phyloP scores from a whole-genome alignment of 2,888 invertebrate species.

The Leucophenga montana region DNA sequence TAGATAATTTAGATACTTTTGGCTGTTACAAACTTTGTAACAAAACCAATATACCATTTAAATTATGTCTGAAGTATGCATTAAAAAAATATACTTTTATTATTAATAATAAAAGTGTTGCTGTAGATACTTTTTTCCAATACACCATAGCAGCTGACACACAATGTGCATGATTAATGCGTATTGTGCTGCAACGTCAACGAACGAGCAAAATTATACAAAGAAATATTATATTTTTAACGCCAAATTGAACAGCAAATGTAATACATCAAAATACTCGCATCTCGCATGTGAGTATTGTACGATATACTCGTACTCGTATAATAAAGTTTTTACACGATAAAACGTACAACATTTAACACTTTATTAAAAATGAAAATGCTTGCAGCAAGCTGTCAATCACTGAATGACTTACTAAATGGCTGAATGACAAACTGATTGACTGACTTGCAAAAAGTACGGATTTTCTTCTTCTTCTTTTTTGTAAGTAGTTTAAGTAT shows the following conservation, averaged over 20 bases:
- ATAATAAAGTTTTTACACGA: too few species aligned
- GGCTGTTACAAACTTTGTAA: not conserved
- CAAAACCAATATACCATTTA: not conserved
- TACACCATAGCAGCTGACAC: not conserved
- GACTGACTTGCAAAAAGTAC: too few species aligned
- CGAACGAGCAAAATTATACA: not conserved
- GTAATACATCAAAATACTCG: conserved; percentile 10
- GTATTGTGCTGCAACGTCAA: not conserved
- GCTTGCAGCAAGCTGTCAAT: conserved; percentile 1
- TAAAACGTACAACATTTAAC: not conserved
- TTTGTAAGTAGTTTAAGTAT: too few species aligned
- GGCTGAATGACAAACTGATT: too few species aligned
- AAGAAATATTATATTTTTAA: conserved; percentile 5
- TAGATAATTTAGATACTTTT: too few species aligned
- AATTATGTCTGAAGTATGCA: not conserved
- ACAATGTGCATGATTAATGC: conserved; percentile 23
- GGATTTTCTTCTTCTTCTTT: too few species aligned
- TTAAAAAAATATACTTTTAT: not conserved
- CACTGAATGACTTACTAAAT: not conserved
- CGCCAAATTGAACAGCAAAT: not conserved
- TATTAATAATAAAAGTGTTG: not conserved
- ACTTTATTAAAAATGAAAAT: conserved; percentile 13
- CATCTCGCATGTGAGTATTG: too few species aligned
- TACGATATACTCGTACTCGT: too few species aligned
- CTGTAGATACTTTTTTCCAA: not conserved